These are phyloP conservation scores for Glossosoma conforme DNA, from an alignment of 1,140 invertebrate genomes.

Conservation along the genomic window DNA sequence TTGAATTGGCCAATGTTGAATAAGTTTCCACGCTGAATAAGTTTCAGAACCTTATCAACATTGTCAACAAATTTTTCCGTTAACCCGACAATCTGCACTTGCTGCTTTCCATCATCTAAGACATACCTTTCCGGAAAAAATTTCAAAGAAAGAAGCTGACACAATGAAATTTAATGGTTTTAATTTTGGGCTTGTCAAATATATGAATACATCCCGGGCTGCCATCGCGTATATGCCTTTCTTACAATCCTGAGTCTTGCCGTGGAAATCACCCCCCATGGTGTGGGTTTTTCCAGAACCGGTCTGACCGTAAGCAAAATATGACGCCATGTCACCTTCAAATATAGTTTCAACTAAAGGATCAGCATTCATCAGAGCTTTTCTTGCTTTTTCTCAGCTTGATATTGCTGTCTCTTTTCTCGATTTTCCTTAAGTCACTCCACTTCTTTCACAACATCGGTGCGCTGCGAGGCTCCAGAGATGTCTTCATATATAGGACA, in stretches of 20 bases:
- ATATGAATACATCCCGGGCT: slow-evolving; percentile 86
- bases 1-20: slow-evolving; percentile 87
- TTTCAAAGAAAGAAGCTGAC: slow-evolving; percentile 92
- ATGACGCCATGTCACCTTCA: slow-evolving; percentile 94
- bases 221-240: slow-evolving; percentile 86
- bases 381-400: slow-evolving; percentile 88
- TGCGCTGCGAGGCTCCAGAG: slow-evolving; percentile 56
- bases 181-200: slow-evolving; percentile 72
- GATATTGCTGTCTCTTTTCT: slow-evolving; percentile 86
- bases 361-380: slow-evolving; percentile 82
- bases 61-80: slow-evolving; percentile 79
- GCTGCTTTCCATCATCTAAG: slow-evolving; percentile 85
- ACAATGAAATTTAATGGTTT: slow-evolving; percentile 74
- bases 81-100: slow-evolving; percentile 90
- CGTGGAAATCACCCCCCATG: slow-evolving; percentile 83
- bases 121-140: slow-evolving; percentile 90
- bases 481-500: slow-evolving; percentile 40
- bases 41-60: slow-evolving; percentile 83
- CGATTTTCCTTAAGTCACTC: slow-evolving; percentile 93
- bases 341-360: slow-evolving; percentile 92
- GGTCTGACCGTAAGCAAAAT: slow-evolving; percentile 96
- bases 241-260: slow-evolving; percentile 79
- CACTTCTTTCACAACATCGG: slow-evolving; percentile 90
- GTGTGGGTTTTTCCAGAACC: slow-evolving; percentile 89
- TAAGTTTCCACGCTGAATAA: slow-evolving; percentile 78